These are phyloP conservation scores for Drosophila kuntzei DNA, from an alignment of 2,888 invertebrate genomes.

Conservation along the genomic window DNA sequence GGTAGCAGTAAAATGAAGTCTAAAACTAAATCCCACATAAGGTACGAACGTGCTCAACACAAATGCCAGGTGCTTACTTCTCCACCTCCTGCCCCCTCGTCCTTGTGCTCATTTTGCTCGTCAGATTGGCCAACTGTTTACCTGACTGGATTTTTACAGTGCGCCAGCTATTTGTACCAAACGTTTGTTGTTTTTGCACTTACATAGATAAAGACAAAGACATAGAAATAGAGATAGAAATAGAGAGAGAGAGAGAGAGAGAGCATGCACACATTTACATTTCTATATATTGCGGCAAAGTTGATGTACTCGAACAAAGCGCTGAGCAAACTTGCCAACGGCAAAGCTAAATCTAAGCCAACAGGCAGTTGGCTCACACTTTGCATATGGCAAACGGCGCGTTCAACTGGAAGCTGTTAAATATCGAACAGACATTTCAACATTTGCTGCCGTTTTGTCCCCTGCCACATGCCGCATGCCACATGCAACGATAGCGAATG, in stretches of 20 bases:
- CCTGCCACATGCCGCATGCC: neutral
- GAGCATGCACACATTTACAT: constrained; percentile 25
- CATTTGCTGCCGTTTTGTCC: constrained; percentile 27
- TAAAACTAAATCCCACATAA: constrained; percentile 81
- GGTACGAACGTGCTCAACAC: constrained; percentile 82
- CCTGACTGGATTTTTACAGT: constrained; percentile 71
- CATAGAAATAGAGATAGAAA: neutral
- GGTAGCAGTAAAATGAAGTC: constrained; percentile 75
- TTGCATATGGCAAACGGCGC: constrained; percentile 48
- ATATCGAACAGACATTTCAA: constrained; percentile 68
- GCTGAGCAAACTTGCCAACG: constrained; percentile 65
- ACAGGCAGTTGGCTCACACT: constrained; percentile 59
- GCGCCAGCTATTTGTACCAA: constrained; percentile 65
- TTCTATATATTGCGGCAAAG: constrained; percentile 38
- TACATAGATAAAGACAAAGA: constrained; percentile 7
- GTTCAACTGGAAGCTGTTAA: constrained; percentile 76
- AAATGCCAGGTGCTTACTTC: constrained; percentile 78
- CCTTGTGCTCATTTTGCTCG: constrained; percentile 8
- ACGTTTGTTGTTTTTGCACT: constrained; percentile 40
- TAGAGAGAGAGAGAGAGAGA: constrained; percentile 1
- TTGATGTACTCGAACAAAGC: constrained; percentile 59
- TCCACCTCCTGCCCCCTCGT: neutral
- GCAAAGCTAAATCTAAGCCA: constrained; percentile 67
- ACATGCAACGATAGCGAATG: constrained; percentile 25
- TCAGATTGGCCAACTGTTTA: constrained; percentile 54